Evolutionary conservation across 2,888 invertebrate genomes (phyloP), one percentile per base, ranked within the genome.

Genomic region (Aporophyla nigra): DNA sequence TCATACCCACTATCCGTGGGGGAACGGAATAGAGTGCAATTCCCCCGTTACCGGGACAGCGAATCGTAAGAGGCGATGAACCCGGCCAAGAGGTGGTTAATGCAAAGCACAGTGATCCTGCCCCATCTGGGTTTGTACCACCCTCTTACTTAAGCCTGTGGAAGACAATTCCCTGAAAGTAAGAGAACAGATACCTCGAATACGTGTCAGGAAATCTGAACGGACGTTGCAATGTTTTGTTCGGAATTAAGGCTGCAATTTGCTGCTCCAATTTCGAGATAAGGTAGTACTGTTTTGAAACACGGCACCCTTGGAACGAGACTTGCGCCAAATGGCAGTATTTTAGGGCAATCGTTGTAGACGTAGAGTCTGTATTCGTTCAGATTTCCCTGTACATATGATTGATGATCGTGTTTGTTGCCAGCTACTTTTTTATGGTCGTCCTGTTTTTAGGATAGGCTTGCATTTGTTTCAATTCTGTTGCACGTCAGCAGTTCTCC

Each of bases 51-150:
- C 80, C 82, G 86, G 86, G 87, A 54, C 75, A 87, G 83, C 87
- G 87, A 84, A 78, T 87, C 87, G 87, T 87, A 87, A 82, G 63
- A 84, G 86, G 87, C 87, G 81, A 85, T 73, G 80, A 80, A 74
- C 83, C 85, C 83, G 86, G 83, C 71, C 68, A 6, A 24, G 79
- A 81, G 86, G 88, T 87, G 86, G 86, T 80, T 74, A 1, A 33
- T 14, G 3, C 14, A 49, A 80, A 79, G 80, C 40, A 77, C 67
- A 58, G 43, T 63, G 71, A 14, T 46, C 24, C 72, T 74, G 51
- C 53, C 72, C 68, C 80, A 51, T 24, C 80, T 85, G 86, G 86
- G 58, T 71, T 49, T 21, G 71, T 33, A 83, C 85, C 86, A 85
- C 86, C 80, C 74, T 86, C 83, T 80, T 72, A 68, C 77, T 78